Conservation (phyloP, 53 echinoderm and acorn worm species). For the Astropecten irregularis region DNA sequence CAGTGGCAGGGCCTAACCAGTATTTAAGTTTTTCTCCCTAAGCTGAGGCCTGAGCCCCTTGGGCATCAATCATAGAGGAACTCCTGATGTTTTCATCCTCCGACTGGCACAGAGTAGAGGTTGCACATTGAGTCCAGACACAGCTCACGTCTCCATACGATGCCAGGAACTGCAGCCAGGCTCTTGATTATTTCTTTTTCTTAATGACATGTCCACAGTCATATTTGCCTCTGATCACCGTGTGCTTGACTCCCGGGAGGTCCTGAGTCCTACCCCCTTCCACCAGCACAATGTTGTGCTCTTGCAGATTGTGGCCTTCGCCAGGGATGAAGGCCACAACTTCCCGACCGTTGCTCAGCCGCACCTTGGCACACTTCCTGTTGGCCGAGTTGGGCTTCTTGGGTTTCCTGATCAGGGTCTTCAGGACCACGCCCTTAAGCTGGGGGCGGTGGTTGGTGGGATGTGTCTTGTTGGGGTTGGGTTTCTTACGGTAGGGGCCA, state of each 20-base stretch:
- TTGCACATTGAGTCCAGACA: no score
- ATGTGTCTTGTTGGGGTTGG: conserved; percentile 71
- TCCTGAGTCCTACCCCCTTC: conserved; percentile 94
- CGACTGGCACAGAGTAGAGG: no score
- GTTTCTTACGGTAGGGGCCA: conserved; percentile 80
- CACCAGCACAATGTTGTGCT: conserved; percentile 95
- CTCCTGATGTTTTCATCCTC: no score
- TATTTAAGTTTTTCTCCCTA: no score
- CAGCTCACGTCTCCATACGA: no score
- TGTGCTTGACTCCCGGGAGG: conserved; percentile 91
- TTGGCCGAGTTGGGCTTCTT: conserved; percentile 98
- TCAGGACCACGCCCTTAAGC: conserved; percentile 89
- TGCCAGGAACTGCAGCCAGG: no score
- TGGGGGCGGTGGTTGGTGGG: conserved; percentile 88
- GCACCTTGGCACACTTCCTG: conserved; percentile 86
- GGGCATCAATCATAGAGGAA: no score
- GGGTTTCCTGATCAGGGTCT: conserved; percentile 88
- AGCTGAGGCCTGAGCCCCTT: no score
- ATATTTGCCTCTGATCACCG: conserved; percentile 88
- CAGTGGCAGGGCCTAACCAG: no score
- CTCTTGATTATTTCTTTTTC: conserved; percentile 76
- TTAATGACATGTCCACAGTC: conserved; percentile 91
- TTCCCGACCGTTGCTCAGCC: conserved; percentile 87
- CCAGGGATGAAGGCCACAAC: conserved; percentile 91
- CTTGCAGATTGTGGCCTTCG: conserved; percentile 91